A percentile compares a stretch with the other conserved stretches of the same genome.
These are phyloP conservation scores for Stenolophus ochropezus DNA, from an alignment of 2,888 invertebrate genomes.

Conservation along the genomic window DNA sequence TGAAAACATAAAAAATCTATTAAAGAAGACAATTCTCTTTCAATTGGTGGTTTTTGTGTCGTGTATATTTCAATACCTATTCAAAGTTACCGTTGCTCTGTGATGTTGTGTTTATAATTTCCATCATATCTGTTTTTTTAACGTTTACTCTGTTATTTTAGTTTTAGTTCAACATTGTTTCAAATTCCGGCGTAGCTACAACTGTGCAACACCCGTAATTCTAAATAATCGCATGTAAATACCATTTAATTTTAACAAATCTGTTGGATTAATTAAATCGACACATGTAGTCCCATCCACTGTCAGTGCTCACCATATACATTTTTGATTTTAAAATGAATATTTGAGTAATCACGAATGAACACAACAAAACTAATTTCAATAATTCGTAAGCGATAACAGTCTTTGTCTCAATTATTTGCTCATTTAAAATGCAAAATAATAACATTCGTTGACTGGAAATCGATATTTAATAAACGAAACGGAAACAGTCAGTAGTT, in stretches of 20 bases:
- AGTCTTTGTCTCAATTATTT: slow-evolving; percentile 11
- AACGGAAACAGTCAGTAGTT: slow-evolving; percentile 4
- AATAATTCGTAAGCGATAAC: not conserved
- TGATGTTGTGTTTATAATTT: not conserved
- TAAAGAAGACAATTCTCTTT: too few species aligned
- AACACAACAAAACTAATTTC: not conserved
- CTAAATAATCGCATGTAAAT: slow-evolving; percentile 18
- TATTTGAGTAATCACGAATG: not conserved
- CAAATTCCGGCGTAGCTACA: not conserved
- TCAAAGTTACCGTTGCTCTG: not conserved
- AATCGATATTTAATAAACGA: slow-evolving; percentile 4
- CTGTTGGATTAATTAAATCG: slow-evolving; percentile 3
- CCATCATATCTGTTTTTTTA: not conserved
- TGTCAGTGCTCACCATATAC: not conserved
- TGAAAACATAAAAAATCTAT: too few species aligned
- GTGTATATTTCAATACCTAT: not conserved
- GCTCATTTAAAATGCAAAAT: not conserved
- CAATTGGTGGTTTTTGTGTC: too few species aligned
- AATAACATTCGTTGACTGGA: not conserved
- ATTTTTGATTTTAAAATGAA: slow-evolving; percentile 3
- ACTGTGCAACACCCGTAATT: not conserved
- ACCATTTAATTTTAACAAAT: slow-evolving; percentile 2
- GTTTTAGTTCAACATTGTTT: not conserved
- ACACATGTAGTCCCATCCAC: not conserved
- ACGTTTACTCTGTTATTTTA: not conserved